Evolutionary conservation across 2,113 vertebrate genomes (phyloP), one percentile per base, ranked within the genome.

Genomic region (Hippolais icterina): DNA sequence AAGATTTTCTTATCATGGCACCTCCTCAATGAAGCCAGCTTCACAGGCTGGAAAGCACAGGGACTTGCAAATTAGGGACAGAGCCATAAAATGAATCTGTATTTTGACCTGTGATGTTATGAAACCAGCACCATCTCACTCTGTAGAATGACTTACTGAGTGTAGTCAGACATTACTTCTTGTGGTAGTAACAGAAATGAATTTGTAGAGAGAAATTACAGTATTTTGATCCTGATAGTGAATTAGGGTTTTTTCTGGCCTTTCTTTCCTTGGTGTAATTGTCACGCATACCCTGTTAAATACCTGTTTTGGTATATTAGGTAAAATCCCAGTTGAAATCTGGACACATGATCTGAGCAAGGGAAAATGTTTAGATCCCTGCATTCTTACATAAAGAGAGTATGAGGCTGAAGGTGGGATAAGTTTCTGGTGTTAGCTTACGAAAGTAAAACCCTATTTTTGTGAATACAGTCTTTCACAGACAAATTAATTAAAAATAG

Each of bases 291-390:
- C 22, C 28, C 28, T 50, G 59, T 10, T 54, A 91, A 89, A 77
- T 14, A 77, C 29, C 37, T 53, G 23, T 15, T 90, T 76, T 80
- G 52, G 41, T 52, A 72, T 27, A 37, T 35, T 31, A 64, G 20
- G 46, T 53, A 77, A 93, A 95, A 90, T 57, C 29, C 50, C 41
- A 44, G 72, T 81, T 52, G 63, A 86, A 90, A 85, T 47, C 31
- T 24, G 27, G 27, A 56, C 15, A 23, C 21, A 4, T 49, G 57
- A 69, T 29, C 23, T 46, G 12, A 77, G 18, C 12, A 47, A 88
- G 33, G 35, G 42, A 72, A 88, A 90, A 77, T 17, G 5, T 57
- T 86, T 65, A 46, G 46, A 44, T 81, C 56, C 23, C 35, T 76
- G 39, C 2, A 1, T 60, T 76, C 49, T 76, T 46, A 39, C 23